phyloP scores from a whole-genome alignment of 2,113 vertebrate species.

The Tor tambroides region DNA sequence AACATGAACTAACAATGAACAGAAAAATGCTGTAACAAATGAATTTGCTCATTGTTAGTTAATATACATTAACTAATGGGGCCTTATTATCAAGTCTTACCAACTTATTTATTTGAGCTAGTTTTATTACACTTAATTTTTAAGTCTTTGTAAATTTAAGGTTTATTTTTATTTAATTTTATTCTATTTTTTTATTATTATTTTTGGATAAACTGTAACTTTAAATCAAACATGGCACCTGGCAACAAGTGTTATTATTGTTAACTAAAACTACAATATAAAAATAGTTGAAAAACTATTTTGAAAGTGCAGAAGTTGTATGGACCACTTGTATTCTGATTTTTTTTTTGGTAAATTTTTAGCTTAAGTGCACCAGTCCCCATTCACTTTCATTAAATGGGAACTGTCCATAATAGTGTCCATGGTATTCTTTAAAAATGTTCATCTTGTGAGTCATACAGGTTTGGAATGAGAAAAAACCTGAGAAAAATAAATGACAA shows the following conservation, averaged over 20 bases:
- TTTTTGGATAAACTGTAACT: neutral
- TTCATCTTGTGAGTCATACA: neutral
- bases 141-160: too few relatives aligned
- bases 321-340: neutral
- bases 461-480: neutral
- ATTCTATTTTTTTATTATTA: neutral
- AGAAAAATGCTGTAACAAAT: neutral
- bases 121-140: too few relatives aligned
- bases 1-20: neutral
- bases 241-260: neutral
- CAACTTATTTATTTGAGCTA: neutral
- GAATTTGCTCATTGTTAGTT: too few relatives aligned
- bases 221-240: neutral
- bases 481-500: neutral
- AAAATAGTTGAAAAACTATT: too few relatives aligned
- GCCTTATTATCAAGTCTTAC: neutral
- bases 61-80: neutral
- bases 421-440: neutral
- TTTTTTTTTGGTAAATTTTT: neutral
- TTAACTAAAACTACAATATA: neutral
- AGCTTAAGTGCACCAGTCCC: neutral
- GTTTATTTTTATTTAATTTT: too few relatives aligned
- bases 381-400: neutral
- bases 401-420: neutral
- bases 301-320: neutral